Conservation (phyloP, 2,113 vertebrate species). For the Cardinalis cardinalis region DNA sequence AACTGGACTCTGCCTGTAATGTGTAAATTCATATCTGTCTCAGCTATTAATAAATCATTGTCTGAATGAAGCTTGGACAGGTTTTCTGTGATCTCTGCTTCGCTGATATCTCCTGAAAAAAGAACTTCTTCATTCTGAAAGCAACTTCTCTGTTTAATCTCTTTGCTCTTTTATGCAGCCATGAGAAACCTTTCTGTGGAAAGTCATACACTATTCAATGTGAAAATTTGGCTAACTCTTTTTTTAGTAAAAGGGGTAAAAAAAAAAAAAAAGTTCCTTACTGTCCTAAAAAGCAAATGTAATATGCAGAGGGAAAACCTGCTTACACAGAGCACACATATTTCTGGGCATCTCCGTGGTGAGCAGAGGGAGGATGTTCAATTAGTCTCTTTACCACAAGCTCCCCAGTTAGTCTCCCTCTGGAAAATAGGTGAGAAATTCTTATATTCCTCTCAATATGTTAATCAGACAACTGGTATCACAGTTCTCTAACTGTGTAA, state of each 20-base stretch:
- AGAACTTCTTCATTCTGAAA: not conserved
- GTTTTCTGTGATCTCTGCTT: not conserved
- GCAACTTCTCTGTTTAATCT: not conserved
- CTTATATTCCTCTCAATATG: conserved; percentile 82
- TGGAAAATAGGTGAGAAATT: conserved; percentile 80
- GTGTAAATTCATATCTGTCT: conserved; percentile 14
- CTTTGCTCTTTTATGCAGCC: not conserved
- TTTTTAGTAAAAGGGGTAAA: not conserved
- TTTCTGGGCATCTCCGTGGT: conserved; percentile 41
- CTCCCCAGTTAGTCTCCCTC: conserved; percentile 71
- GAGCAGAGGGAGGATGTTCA: conserved; percentile 66
- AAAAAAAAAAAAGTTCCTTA: not conserved
- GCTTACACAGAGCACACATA: conserved; percentile 1
- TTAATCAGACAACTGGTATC: conserved; percentile 84
- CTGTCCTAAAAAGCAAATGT: conserved; percentile 38
- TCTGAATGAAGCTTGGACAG: not conserved
- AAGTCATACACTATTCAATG: not conserved
- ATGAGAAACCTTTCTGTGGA: not conserved
- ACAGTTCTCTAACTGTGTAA: conserved; percentile 81
- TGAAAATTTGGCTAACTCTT: not conserved
- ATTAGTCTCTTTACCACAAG: conserved; percentile 73
- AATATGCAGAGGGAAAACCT: conserved; percentile 22
- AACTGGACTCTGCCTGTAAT: not conserved
- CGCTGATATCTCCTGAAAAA: not conserved
- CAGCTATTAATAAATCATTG: conserved; percentile 10